These are phyloP conservation scores for Pagetopsis macropterus DNA, from an alignment of 2,797 vertebrate genomes.

Conservation along the genomic window DNA sequence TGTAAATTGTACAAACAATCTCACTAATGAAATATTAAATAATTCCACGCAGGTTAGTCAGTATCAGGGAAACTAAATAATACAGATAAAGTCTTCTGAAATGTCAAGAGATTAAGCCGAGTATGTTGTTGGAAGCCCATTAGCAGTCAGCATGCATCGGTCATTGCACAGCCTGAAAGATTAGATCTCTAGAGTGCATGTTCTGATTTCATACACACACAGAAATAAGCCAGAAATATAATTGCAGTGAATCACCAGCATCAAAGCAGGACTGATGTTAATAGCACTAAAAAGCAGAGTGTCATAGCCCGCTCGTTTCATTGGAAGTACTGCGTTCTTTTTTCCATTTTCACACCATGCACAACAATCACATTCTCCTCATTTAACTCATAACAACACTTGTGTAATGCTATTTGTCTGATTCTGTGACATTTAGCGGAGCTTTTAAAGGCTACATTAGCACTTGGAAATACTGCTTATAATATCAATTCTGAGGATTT, in stretches of 20 bases:
- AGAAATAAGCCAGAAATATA: conserved; percentile 40
- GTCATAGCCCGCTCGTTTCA: conserved; percentile 51
- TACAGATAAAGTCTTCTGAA: neutral
- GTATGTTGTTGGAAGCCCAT: conserved; percentile 28
- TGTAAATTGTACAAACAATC: neutral
- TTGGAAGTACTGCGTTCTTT: conserved; percentile 57
- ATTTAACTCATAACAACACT: conserved; percentile 22
- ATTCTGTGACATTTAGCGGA: conserved; percentile 19
- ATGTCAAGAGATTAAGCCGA: conserved; percentile 2
- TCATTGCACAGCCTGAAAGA: conserved; percentile 32
- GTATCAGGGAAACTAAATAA: neutral
- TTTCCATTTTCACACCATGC: conserved; percentile 64
- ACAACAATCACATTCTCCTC: conserved; percentile 62
- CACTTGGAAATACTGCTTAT: neutral
- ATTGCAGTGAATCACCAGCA: conserved; percentile 49
- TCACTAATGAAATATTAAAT: neutral
- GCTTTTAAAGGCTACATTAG: conserved; percentile 3
- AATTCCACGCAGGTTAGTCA: neutral
- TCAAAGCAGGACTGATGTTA: conserved; percentile 67
- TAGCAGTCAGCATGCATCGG: conserved; percentile 50
- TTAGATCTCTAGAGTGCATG: conserved; percentile 47
- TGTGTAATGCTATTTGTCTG: neutral
- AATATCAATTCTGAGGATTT: neutral
- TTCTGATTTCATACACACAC: conserved; percentile 48
- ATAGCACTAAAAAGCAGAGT: conserved; percentile 55